Evolutionary conservation across 2,113 vertebrate genomes (phyloP), one percentile per base, ranked within the genome.

Genomic region (Gnathonemus echidnorhynchus): DNA sequence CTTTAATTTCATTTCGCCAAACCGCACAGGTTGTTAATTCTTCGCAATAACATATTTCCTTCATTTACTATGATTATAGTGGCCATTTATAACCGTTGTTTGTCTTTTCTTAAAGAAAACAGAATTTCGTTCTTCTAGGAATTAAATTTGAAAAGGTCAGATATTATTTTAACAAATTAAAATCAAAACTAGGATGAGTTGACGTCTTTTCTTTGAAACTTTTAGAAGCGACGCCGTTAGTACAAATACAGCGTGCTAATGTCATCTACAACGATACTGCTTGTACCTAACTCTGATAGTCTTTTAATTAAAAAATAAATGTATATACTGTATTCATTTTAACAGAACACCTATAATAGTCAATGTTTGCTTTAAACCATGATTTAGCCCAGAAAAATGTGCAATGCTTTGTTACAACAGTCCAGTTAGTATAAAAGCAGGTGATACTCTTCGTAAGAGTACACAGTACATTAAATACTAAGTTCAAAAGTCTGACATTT

Each of bases 131-230:
- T 96, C 96, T 95, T 98, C 95, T 94, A 94, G 96, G 95, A 97
- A 98, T 99, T 97, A 94, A 95, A 96, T 97, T 98, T 97, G 93
- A 91, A 99, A 99, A 99, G 98, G 98, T 98, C 97, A 98, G 94
- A 96, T 91, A 94, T 90, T 92, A 31, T 91, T 90, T 94, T 95
- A 94, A 77, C 94, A 95, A 95, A 95, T 95, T 93, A 94, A 92
- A 93, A 96, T 96, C 95, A 94, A 90, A 93, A 90, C 90, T 89
- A 90, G 88, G 84, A 90, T 90, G 80, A 92, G 90, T 83, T 74
- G 17, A 84, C 46, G n/a, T 52, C 39, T 91, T 90, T 89, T 88
- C 88, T 91, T 77, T 84, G 56, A 15, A 89, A 91, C 89, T 35
- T 56, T 48, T 19, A 49, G n/a, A 48, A 46, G 39, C 1, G 1